Evolutionary conservation across 2,888 invertebrate genomes (phyloP), one percentile per base, ranked within the genome.

Genomic region (Petrolisthes cinctipes): DNA sequence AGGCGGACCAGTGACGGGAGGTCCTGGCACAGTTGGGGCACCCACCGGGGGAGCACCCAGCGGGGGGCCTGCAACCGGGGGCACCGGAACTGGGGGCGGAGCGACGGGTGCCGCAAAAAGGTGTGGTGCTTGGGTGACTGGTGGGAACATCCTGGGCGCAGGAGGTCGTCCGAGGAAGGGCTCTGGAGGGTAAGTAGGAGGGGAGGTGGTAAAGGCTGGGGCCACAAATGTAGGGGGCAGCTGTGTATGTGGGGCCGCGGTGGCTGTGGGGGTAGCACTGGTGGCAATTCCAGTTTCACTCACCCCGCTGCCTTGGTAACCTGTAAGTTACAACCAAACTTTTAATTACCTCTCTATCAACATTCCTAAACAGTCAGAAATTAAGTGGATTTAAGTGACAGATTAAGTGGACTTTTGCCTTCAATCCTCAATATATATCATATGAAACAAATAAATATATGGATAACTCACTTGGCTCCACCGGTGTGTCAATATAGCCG

Each of bases 91-190:
- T 89, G 23, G 90, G 85, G 91, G 87, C 54, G 90, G 86, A 76
- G 90, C 90, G 89, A 91, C 91, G 57, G 91, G 86, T 54, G 90
- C 86, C 75, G 90, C 91, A 90, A 91, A 91, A 68, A 92, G 75
- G n/a, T 91, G 91, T 9, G 92, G 91, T 57, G 91, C 91, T 14
- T 91, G 91, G 7, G 92, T 91, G 71, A 85, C 89, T 5, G 89
- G 86, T 5, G 86, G 84, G 83, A 87, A 85, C 61, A 85, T 82
- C 17, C 57, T 91, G 78, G 56, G 91, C 6, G 91, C 91, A n/a
- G 91, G 91, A 11, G 91, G 91, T 82, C 91, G 90, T 71, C 91
- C 91, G 17, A 91, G 89, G 76, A 57, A 89, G 51, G 83, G 86
- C 61, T 75, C 89, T 57, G 91, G 89, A 11, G 88, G 89, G 68